These are phyloP conservation scores for Hippocampus zosterae DNA, from an alignment of 2,113 vertebrate species.

Conservation along the genomic window DNA sequence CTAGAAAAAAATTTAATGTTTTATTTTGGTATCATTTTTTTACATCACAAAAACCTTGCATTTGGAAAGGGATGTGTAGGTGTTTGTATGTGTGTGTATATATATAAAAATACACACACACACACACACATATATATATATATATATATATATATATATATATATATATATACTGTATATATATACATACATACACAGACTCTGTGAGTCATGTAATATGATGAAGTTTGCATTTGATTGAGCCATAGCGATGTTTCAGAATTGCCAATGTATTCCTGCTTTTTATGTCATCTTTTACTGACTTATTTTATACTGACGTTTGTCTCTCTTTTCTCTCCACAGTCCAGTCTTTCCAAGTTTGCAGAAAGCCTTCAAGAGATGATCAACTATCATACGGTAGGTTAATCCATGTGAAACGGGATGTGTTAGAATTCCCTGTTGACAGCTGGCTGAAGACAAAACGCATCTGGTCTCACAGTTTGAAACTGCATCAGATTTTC, in stretches of 20 bases:
- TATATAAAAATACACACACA: no score
- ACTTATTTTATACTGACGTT: not conserved
- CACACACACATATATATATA: no score
- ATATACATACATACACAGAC: no score
- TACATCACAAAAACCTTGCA: no score
- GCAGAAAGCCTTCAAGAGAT: constrained; percentile 96
- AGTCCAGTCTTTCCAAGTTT: constrained; percentile 91
- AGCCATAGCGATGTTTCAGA: not conserved
- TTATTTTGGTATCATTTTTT: not conserved
- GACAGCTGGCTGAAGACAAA: constrained; percentile 28
- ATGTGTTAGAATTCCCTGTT: constrained; percentile 5
- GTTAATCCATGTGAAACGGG: constrained; percentile 51
- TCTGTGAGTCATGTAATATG: constrained; percentile 1
- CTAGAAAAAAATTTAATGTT: no score
- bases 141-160: no score
- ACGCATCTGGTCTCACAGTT: constrained; percentile 16
- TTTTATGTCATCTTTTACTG: not conserved
- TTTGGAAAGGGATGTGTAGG: no score
- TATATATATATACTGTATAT: no score
- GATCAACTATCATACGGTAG: constrained; percentile 96
- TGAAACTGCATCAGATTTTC: constrained; percentile 7
- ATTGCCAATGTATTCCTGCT: not conserved
- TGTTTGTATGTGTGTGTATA: no score
- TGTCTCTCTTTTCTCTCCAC: constrained; percentile 40
- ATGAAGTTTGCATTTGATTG: not conserved